Conservation (phyloP, 2,797 vertebrate species). For the Babyrousa celebensis region DNA sequence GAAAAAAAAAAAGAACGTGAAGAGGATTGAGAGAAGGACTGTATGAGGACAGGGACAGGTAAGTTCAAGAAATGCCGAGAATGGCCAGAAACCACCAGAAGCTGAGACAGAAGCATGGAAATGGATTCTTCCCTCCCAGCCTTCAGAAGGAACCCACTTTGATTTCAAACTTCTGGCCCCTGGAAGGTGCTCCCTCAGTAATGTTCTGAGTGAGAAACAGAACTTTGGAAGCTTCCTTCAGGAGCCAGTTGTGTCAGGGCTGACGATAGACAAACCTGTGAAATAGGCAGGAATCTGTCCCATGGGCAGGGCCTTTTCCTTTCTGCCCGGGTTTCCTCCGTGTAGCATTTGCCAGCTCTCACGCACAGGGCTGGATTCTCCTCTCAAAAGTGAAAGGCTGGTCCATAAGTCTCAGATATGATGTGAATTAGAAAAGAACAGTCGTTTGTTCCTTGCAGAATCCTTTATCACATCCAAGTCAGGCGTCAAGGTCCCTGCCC, state of each 20-base stretch:
- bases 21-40: too few relatives aligned
- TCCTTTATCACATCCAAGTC: not conserved
- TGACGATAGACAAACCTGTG: not conserved
- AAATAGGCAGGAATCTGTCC: not conserved
- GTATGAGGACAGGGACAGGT: fast-evolving
- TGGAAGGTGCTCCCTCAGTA: not conserved
- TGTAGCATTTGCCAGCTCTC: not conserved
- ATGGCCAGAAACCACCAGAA: not conserved
- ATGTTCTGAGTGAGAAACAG: not conserved
- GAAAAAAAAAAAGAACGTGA: not conserved
- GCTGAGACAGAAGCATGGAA: too few relatives aligned
- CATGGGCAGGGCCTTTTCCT: not conserved
- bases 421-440: not conserved
- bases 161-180: not conserved
- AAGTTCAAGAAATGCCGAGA: too few relatives aligned
- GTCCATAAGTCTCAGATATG: not conserved
- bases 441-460: not conserved
- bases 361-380: not conserved
- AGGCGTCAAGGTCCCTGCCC: not conserved
- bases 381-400: not conserved
- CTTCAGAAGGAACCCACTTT: not conserved
- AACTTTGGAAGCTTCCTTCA: not conserved
- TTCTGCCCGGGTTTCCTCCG: fast-evolving
- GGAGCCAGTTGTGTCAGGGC: not conserved
- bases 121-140: not conserved